Base-by-base conservation (phyloP, 2,797 vertebrate species). In the Cirrhinus molitorella region DNA sequence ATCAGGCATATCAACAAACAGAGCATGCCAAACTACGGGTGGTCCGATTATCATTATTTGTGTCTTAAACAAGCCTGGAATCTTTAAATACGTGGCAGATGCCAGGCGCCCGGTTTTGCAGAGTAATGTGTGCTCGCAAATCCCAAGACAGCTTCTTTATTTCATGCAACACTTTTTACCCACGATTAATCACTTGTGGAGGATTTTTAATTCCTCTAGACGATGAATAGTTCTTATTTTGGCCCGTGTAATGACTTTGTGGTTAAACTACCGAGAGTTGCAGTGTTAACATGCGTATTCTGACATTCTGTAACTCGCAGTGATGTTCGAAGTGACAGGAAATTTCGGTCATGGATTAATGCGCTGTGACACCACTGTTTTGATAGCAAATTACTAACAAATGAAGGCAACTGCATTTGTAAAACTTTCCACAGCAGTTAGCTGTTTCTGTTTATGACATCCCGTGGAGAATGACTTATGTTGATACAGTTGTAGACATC, bases 401-500 rank as follows among this genome's bases (percentile, higher is more conserved):
- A 63, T 53, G 70, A 85, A 76, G 49, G 70, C 66, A 59, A 45
- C 77, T 43, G 55, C 59, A 31, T 74, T 53, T 79, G 37, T 57
- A 63, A 72, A 67, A 80, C 72, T 84, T 85, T 81, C 82, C 67
- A 80, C 51, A 66, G 76, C 79, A 81, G 71, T 28, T 47, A 49
- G 55, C 57, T 14, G 76, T 81, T 63, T 73, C 67, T 59, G 71
- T 77, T 74, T 78, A 72, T 13, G 13, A 43, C 25, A 66, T 79
- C 70, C 45, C 11, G 34, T 19, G 51, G 70, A 57, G 28, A 53
- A 65, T 76, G 55, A 72, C 55, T 79, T 31, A 85, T 83, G 47
- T 87, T 84, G 85, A 91, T 89, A 93, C 92, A 92, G 92, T 91
- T 92, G 92, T 91, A 86, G 88, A 86, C 80, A 75, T 76, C 87